These are phyloP conservation scores for Phaetusa simplex DNA, from an alignment of 2,113 vertebrate genomes.

Conservation along the genomic window DNA sequence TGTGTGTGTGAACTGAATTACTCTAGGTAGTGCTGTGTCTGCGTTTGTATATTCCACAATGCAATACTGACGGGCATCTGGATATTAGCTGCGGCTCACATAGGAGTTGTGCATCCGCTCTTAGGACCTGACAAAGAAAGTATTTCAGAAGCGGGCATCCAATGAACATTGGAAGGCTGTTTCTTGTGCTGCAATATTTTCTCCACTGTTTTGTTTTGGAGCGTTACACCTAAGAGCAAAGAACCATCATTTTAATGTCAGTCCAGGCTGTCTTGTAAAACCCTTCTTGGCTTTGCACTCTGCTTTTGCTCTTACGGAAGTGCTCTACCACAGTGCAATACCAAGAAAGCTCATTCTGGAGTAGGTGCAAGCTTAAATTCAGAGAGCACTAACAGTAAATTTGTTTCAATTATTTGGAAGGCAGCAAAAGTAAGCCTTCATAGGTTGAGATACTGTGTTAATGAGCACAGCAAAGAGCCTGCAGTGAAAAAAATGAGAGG, in stretches of 20 bases:
- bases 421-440: background rate
- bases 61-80: background rate
- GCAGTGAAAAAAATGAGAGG: background rate
- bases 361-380: background rate
- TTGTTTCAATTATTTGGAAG: background rate
- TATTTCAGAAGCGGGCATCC: background rate
- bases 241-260: background rate
- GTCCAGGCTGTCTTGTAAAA: background rate
- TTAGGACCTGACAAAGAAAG: background rate
- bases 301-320: background rate
- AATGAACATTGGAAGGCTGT: background rate
- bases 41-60: background rate
- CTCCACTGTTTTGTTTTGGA: background rate
- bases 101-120: fast-evolving
- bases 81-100: background rate
- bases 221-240: background rate
- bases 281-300: background rate
- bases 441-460: background rate
- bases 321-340: background rate
- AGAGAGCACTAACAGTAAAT: background rate
- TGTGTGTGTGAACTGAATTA: background rate
- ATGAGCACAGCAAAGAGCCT: background rate
- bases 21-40: background rate
- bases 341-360: background rate
- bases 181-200: background rate